Conservation (phyloP, 2,888 invertebrate species). For the Blera fallax region DNA sequence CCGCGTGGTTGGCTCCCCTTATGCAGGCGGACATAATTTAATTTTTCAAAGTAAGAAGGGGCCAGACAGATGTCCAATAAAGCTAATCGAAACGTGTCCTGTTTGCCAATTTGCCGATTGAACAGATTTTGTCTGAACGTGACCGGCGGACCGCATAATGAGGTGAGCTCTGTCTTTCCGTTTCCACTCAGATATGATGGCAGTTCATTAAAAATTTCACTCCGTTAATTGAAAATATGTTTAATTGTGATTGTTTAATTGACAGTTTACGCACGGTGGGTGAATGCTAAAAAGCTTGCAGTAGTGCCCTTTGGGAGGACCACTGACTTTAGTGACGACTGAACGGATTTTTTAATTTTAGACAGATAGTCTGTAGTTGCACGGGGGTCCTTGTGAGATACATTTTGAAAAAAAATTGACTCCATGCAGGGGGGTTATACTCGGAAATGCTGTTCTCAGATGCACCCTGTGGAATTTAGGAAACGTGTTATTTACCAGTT, state of each 20-base stretch:
- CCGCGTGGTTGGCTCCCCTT: conserved; percentile 42
- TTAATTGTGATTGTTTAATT: conserved; percentile 67
- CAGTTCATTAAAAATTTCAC: conserved; percentile 58
- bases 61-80: conserved; percentile 48
- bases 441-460: too few relatives aligned
- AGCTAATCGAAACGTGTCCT: conserved; percentile 69
- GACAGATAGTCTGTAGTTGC: too few relatives aligned
- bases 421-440: too few relatives aligned
- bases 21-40: conserved; percentile 35
- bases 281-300: conserved; percentile 41
- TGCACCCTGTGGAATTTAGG: too few relatives aligned
- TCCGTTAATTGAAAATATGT: conserved; percentile 62
- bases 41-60: conserved; percentile 26
- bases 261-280: conserved; percentile 39
- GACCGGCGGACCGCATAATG: conserved; percentile 61
- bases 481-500: too few relatives aligned
- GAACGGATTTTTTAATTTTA: too few relatives aligned
- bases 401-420: too few relatives aligned
- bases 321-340: too few relatives aligned
- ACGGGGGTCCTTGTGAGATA: too few relatives aligned
- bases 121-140: conserved; percentile 60
- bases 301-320: too few relatives aligned
- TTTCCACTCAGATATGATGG: conserved; percentile 6
- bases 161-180: conserved; percentile 17
- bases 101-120: conserved; percentile 55